Base-by-base conservation (phyloP, 64 coral and sea anemone species). In the Montipora cactus region DNA sequence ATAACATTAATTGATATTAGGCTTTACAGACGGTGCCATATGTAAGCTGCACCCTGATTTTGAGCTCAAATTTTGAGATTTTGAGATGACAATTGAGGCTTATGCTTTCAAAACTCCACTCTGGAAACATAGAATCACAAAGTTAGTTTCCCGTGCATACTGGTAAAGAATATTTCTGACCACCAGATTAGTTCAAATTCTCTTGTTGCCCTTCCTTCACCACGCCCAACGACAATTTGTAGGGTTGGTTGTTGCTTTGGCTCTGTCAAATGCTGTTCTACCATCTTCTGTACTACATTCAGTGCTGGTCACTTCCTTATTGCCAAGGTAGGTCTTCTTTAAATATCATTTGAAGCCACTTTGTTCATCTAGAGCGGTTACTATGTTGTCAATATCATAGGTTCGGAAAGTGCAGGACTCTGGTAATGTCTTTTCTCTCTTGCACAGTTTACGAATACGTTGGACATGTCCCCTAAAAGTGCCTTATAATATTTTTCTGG, bases 271-370 rank as follows among this genome's bases (percentile, higher is more conserved):
- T 13, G 91, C 91, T 77, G 7, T 22, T 12, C 64, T 47, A 5
- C 49, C 73, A 62, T 58, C 12, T 19, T 23, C 45, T 18, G 59
- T 20, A 62, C 13, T 87, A 8, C 37, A 21, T 51, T 59, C 49
- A 14, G 4, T 5, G 25, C 25, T 25, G 25, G 25, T 25, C 11
- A 88, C 61, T 21, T 79, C 91, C 53, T 53, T 79, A 4, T 79
- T 67, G 5, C 91, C 91, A 10, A 37, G 57, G 76, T 93, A 93
- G 6, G 59, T 87, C 75, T 87, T 93, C 64, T 79, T 79, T 37
- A 87, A 18, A 16, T 79, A 2, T 53, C 87, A 48, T 6, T 28
- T 52, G 8, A 87, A 21, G 20, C 20, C 18, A 15, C 51, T 70
- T 87, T 53, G 61, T 53, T 88, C 10, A 79, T 48, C 64, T 18